Base-by-base conservation (phyloP, 2,113 vertebrate species). In the Alaudala cheleensis region DNA sequence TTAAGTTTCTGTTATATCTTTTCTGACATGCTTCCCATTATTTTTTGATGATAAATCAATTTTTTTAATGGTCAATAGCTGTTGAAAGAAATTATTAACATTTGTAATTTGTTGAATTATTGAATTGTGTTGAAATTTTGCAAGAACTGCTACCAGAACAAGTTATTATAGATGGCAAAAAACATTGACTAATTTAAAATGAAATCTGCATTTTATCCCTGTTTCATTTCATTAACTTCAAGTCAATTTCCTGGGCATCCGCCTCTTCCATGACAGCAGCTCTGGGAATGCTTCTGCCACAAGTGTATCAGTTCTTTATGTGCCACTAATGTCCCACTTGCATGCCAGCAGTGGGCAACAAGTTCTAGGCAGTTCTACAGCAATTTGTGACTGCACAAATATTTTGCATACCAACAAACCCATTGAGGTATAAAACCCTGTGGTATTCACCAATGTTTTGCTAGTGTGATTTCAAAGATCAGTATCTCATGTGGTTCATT, bases 91-190 rank as follows among this genome's bases (percentile, higher is more conserved):
- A 95, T 89, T 88, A 90, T 84, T 91, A 86, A 76, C 8, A 81
- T 95, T 76, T 94, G 12, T 74, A 95, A 79, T 50, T 86, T 86
- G 21, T 50, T 51, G 12, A 11, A n/a, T 20, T 71, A 20, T 34
- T 70, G 79, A 97, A 81, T 34, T 86, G 12, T 80, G 16, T 81
- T 93, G 58, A 96, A 97, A 93, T 85, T 86, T 90, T 93, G 69
- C 53, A 61, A 64, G 42, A 93, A 15, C 47, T 92, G 16, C 6
- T 57, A 66, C 31, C 76, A 87, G 14, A 90, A 58, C 29, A 69
- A 73, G 23, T 49, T 94, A 34, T 65, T 95, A 90, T 21, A 94
- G 70, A 88, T 78, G 91, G 20, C 11, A 37, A 81, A 65, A 95
- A 96, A 81, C 77, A 73, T 69, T 81, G 21, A 71, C 54, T 91